Evolutionary conservation across 1,140 invertebrate species (phyloP).

Genomic region (Procambarus clarkii): DNA sequence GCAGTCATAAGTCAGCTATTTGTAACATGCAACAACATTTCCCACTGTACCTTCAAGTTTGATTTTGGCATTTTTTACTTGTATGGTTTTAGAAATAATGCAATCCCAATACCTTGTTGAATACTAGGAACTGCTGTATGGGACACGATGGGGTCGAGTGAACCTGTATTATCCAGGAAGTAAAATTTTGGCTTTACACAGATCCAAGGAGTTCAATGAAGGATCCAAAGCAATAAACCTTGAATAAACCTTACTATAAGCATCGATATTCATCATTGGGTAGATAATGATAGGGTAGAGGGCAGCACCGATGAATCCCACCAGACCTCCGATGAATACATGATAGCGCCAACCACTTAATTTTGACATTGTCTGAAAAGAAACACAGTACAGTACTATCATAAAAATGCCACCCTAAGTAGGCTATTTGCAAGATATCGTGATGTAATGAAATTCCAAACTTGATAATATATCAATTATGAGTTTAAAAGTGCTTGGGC

Average conservation of each 20-base stretch:
- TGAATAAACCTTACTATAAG: slow-evolving; percentile 77
- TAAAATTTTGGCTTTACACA: background rate
- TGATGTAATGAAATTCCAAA: no score
- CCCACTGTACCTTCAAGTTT: no score
- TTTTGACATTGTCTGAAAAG: slow-evolving; percentile 74
- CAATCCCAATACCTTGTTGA: background rate
- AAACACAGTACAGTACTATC: background rate
- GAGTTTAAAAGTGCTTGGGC: no score
- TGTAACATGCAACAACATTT: no score
- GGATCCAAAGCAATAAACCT: background rate
- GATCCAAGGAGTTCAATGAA: background rate
- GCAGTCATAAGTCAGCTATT: no score
- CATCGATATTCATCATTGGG: slow-evolving; percentile 82
- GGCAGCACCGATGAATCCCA: slow-evolving; percentile 79
- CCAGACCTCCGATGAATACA: slow-evolving; percentile 79
- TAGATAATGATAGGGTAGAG: slow-evolving; percentile 82
- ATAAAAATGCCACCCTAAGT: no score
- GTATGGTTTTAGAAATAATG: no score
- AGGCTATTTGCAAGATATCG: no score
- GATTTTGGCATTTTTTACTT: no score
- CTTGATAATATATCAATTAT: no score
- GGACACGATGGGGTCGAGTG: no score
- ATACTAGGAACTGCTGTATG: background rate
- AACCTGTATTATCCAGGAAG: background rate
- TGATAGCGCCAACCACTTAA: slow-evolving; percentile 81